Percentiles rank a stretch among this genome's conserved stretches.
Conservation (phyloP, 2,113 vertebrate genomes). For the Coregonus clupeaformis region DNA sequence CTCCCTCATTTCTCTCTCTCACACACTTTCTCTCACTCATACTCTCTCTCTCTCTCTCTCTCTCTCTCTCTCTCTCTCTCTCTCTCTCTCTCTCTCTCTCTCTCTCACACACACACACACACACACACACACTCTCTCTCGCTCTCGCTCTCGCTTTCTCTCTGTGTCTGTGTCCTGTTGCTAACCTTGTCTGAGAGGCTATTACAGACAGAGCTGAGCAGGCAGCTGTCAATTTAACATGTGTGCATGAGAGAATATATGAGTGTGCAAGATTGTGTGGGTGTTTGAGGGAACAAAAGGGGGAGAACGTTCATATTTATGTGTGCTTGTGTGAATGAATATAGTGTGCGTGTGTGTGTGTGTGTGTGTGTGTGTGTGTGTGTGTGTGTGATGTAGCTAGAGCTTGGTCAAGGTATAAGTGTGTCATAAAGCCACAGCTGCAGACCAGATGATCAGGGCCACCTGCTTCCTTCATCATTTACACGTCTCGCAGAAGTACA, state of each 20-base stretch:
- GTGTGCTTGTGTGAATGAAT: background rate
- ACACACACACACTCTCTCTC: too few species aligned
- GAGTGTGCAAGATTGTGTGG: conserved; percentile 15
- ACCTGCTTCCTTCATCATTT: conserved; percentile 65
- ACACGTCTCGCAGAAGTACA: conserved; percentile 57
- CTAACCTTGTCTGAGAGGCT: conserved; percentile 20
- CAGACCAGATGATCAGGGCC: conserved; percentile 68
- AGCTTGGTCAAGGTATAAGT: conserved; percentile 64
- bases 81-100: background rate
- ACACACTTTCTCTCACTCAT: too few species aligned
- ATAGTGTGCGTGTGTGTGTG: conserved; percentile 16
- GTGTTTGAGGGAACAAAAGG: background rate
- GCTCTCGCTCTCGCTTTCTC: conserved; percentile 23
- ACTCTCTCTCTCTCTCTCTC: background rate
- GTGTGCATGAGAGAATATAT: conserved; percentile 3
- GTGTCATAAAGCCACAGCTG: conserved; percentile 68
- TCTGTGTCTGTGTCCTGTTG: conserved; percentile 16
- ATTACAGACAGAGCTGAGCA: background rate
- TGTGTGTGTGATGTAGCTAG: conserved; percentile 16
- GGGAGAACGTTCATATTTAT: conserved; percentile 8
- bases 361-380: conserved; percentile 1
- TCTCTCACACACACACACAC: too few species aligned
- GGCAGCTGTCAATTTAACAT: conserved; percentile 11
- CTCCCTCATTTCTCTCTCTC: too few species aligned
- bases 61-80: too few species aligned